Evolutionary conservation across 2,113 vertebrate species (phyloP), one percentile per base, ranked within the genome.

Genomic region (Ceuthmochares aereus): DNA sequence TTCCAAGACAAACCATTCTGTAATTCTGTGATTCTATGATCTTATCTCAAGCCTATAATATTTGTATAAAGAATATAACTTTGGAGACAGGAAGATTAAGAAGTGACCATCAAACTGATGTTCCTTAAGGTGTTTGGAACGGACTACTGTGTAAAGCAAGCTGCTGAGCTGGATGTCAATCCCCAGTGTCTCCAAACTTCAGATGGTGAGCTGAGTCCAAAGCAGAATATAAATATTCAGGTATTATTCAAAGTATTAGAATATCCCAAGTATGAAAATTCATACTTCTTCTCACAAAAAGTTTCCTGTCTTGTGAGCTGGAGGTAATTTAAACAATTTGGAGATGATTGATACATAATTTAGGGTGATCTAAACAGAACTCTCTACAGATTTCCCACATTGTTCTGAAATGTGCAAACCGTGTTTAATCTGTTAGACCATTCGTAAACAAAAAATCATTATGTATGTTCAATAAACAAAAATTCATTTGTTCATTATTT

Each of bases 311-410:
- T 70, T 87, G 47, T 23, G 59, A 84, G 72, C 17, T 70, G 43
- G 55, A 70, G 23, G 68, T 70, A 25, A 92, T 95, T 97, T 90
- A 93, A 93, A 85, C 58, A 58, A 80, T 91, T 83, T 90, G 76
- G 70, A 82, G n/a, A 30, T 75, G 34, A 92, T 88, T 92, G 89
- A 84, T 83, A 87, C 32, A 69, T 52, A 69, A 64, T 66, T 89
- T 75, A 60, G 34, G 43, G 69, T 89, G 69, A 89, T 84, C 84
- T 90, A 86, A 95, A 66, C n/a, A 77, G 63, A 95, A 70, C 7
- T 68, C 42, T 90, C 45, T 40, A 40, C 10, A 63, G 51, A 30
- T 92, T 32, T 59, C 45, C 42, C 40, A 54, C 18, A 80, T 78
- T n/a, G 81, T 73, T 74, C 52, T 69, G 51, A 72, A 95, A 60